phyloP scores from a whole-genome alignment of 2,888 invertebrate genomes.

The Bellardia pandia region DNA sequence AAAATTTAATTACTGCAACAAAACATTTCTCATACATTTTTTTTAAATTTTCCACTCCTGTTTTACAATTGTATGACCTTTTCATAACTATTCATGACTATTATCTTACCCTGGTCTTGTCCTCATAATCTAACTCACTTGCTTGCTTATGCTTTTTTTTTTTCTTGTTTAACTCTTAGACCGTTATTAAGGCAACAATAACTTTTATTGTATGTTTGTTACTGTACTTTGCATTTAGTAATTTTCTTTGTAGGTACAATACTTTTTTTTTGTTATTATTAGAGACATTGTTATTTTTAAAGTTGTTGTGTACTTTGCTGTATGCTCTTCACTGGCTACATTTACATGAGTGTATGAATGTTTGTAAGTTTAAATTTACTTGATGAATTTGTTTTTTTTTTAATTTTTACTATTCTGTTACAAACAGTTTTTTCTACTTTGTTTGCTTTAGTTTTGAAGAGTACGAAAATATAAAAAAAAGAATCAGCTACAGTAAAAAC shows the following conservation, averaged over 20 bases:
- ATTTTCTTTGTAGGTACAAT: background rate
- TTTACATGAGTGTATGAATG: background rate
- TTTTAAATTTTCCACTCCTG: no score
- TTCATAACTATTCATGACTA: background rate
- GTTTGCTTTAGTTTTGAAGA: constrained; percentile 51
- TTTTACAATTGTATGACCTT: background rate
- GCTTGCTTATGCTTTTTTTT: background rate
- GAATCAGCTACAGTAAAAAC: background rate
- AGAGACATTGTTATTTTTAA: constrained; percentile 23
- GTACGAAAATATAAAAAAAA: constrained; percentile 1
- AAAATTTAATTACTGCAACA: no score
- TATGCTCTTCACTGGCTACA: background rate
- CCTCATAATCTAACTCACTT: background rate
- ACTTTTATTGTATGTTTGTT: constrained; percentile 1
- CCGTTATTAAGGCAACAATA: constrained; percentile 29
- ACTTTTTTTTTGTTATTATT: constrained; percentile 1
- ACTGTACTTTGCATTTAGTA: background rate
- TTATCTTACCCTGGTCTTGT: background rate
- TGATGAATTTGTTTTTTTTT: constrained; percentile 50
- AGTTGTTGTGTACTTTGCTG: background rate
- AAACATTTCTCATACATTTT: no score
- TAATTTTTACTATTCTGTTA: background rate
- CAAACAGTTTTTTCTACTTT: constrained; percentile 15
- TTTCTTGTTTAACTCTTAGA: constrained; percentile 3
- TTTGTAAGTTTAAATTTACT: constrained; percentile 44